Percentiles rank a stretch among this genome's conserved stretches.
Conservation (phyloP, 2,113 vertebrate genomes). For the Mustela lutreola region DNA sequence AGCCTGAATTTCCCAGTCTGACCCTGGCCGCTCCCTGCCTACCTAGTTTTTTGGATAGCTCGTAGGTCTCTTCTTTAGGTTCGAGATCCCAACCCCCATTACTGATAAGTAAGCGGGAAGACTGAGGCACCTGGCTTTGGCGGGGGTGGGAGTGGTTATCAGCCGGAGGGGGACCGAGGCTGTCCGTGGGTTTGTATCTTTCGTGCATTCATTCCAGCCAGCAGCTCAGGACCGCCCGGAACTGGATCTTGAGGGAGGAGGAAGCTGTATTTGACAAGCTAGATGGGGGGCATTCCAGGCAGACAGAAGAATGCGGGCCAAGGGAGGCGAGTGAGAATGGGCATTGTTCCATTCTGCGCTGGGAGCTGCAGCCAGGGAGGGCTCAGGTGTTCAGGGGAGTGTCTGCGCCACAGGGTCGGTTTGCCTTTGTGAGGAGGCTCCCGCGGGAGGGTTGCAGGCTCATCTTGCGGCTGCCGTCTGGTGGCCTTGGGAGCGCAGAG, state of each 20-base stretch:
- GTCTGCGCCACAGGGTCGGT: not conserved
- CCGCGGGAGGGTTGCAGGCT: not conserved
- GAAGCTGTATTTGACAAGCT: not conserved
- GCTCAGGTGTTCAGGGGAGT: not conserved
- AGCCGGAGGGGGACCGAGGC: not conserved
- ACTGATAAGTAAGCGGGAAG: not conserved
- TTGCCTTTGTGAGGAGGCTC: not conserved
- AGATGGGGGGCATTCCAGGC: not conserved
- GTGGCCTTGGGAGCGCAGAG: not conserved
- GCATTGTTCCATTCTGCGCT: rapidly evolving
- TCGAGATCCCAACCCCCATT: not conserved
- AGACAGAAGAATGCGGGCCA: not conserved
- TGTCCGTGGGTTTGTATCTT: not conserved
- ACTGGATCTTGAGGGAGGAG: not conserved
- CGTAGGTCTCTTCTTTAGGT: not conserved
- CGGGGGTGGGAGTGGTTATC: not conserved
- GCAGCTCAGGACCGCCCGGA: not conserved
- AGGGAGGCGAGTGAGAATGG: not conserved
- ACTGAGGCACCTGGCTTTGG: not conserved
- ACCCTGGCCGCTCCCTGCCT: not conserved
- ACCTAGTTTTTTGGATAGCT: not conserved
- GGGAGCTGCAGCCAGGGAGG: not conserved
- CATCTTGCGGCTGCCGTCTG: not conserved
- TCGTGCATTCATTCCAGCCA: not conserved
- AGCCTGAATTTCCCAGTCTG: not conserved